Conservation (phyloP, 1,140 invertebrate species). For the Calephelis virginiensis region DNA sequence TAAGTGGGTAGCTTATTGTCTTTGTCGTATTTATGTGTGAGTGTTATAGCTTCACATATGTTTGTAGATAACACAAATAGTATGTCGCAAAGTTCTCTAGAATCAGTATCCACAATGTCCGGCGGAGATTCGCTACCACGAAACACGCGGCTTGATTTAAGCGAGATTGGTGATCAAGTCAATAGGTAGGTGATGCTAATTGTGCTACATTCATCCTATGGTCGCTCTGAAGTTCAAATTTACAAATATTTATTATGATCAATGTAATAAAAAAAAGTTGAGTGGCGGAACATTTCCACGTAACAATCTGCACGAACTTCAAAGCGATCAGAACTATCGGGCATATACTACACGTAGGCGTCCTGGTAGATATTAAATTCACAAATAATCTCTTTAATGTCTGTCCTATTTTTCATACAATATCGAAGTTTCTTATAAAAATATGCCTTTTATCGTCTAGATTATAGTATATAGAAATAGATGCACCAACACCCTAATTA, state of each 20-base stretch:
- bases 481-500: neutral
- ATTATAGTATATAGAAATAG: neutral
- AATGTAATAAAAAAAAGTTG: no score
- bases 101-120: constrained; percentile 80
- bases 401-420: no score
- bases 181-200: constrained; percentile 57
- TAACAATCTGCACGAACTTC: no score
- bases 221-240: neutral
- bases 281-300: no score
- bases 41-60: constrained; percentile 26
- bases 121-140: constrained; percentile 69
- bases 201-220: neutral
- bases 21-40: constrained; percentile 5
- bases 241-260: neutral
- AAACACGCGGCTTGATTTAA: constrained; percentile 62
- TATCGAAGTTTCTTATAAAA: no score
- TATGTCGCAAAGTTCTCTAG: constrained; percentile 79
- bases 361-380: no score
- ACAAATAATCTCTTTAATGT: no score
- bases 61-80: constrained; percentile 68
- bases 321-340: no score
- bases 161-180: constrained; percentile 73
- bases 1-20: constrained; percentile 15
- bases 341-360: no score
- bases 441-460: no score